Evolutionary conservation across 1,140 invertebrate genomes (phyloP).

Genomic region (Diuraphis noxia): DNA sequence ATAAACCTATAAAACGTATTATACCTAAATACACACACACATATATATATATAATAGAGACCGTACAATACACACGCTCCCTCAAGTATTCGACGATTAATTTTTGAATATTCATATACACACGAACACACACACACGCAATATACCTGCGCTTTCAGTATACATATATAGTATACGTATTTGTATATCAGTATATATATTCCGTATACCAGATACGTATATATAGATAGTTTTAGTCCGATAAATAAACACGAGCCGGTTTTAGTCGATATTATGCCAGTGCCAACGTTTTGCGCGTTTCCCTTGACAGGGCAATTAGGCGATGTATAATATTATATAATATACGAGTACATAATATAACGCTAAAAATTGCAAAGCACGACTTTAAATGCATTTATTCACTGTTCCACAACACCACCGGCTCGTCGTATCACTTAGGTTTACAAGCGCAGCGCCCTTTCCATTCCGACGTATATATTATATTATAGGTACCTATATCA

Average conservation of each 20-base stretch:
- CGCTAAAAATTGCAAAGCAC: background rate
- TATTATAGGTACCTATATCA: background rate
- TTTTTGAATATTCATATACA: background rate
- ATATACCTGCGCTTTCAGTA: background rate
- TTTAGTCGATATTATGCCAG: background rate
- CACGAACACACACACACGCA: background rate
- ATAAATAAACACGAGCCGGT: background rate
- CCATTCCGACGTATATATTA: background rate
- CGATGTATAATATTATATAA: background rate
- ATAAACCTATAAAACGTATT: background rate
- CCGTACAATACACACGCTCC: background rate
- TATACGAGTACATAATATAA: background rate
- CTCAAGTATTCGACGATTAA: background rate
- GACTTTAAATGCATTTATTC: background rate
- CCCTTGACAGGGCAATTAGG: slow-evolving; percentile 31
- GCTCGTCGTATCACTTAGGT: background rate
- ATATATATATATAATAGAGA: background rate
- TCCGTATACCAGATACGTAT: background rate
- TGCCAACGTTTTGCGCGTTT: background rate
- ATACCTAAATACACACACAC: background rate
- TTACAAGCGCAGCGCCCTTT: background rate
- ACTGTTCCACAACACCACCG: background rate
- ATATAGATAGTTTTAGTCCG: background rate
- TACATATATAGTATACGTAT: background rate
- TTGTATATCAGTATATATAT: no score